A percentile compares a stretch with the other conserved stretches of the same genome.
Conservation (phyloP, 1,140 invertebrate genomes). For the Cotesia glomerata region DNA sequence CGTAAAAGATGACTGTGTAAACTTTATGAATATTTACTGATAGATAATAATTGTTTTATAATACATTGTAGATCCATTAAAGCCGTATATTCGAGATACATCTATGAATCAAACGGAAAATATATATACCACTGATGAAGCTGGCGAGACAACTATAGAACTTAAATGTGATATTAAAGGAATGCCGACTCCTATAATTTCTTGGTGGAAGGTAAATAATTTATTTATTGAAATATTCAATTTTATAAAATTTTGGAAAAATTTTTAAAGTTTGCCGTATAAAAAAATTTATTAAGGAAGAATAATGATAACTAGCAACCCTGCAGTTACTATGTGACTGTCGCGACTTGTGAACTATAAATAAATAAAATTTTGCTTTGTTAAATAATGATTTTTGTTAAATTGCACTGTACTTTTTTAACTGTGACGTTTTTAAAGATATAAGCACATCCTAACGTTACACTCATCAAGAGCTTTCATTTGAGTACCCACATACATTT, state of each 20-base stretch:
- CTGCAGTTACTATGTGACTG: too few relatives aligned
- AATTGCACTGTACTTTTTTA: too few relatives aligned
- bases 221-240: too few relatives aligned
- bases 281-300: constrained; percentile 31
- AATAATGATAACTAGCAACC: too few relatives aligned
- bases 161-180: constrained; percentile 49
- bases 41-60: not conserved
- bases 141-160: constrained; percentile 37
- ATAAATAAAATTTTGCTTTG: too few relatives aligned
- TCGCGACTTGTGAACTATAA: too few relatives aligned
- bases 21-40: not conserved
- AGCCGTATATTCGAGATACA: constrained; percentile 39
- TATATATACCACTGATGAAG: constrained; percentile 30
- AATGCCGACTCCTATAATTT: constrained; percentile 49
- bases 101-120: constrained; percentile 45
- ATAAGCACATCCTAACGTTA: too few relatives aligned
- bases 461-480: too few relatives aligned
- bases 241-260: constrained; percentile 15
- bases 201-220: constrained; percentile 56
- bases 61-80: constrained; percentile 37
- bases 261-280: not conserved
- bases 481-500: too few relatives aligned
- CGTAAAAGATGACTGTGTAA: not conserved
- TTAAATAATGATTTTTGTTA: too few relatives aligned
- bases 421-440: too few relatives aligned